Base-by-base conservation (phyloP, 2,113 vertebrate species). In the Pseudonaja textilis region DNA sequence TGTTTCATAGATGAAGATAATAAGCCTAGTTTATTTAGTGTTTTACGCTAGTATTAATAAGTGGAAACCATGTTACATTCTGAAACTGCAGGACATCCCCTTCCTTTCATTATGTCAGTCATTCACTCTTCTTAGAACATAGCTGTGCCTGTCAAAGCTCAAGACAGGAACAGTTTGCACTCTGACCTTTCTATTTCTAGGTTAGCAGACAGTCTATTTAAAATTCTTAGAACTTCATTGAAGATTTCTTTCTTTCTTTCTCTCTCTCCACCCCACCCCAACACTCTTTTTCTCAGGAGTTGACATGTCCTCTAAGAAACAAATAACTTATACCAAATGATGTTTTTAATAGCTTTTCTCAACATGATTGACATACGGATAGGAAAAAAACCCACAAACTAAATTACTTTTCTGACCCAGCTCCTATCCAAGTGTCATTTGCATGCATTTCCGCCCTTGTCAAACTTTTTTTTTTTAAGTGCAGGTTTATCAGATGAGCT, bases 61-160 rank as follows among this genome's bases (percentile, higher is more conserved):
- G 26, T 47, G 52, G 3, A 29, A 14, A 54, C 29, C 7, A 52
- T 3, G 9, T 34, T 94, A 54, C 89, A 93, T 50, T 89, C 91
- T 94, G 69, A 3, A 25, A 10, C 29, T 90, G 88, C 94, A 93
- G 5, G 90, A 26, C 69, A 93, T 25, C 89, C 94, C 34, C 47
- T 45, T n/a, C 93, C 95, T 93, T 55, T 93, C 95, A 94, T 95
- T 92, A 1, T 0, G 57, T 95, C 96, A 96, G 95, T 97, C 95
- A 95, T 90, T 94, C 16, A 92, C 74, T 81, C 74, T 95, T 54
- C 0, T 45, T 55, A 85, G 95, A 93, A 90, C 95, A 92, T 94
- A 95, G 95, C 95, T 95, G 93, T 2, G 0, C 90, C 91, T 34
- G 34, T 1, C 1, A 74, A 90, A 95, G 69, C 42, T 52, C 56